Base-by-base conservation (phyloP, 2,797 vertebrate species). In the Lutjanus argentimaculatus region DNA sequence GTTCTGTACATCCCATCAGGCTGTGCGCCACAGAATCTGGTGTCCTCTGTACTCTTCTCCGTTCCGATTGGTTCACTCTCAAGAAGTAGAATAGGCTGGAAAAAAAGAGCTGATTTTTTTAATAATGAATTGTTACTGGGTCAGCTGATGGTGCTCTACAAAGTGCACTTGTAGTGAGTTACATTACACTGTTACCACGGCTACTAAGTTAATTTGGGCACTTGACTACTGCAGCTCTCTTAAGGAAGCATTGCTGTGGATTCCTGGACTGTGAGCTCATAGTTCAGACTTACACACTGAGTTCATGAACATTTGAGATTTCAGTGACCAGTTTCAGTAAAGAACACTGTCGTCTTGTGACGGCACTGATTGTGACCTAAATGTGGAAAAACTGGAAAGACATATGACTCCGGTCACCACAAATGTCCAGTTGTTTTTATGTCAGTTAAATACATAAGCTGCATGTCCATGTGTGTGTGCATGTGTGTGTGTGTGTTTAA, bases 191-290 rank as follows among this genome's bases (percentile, higher is more conserved):
- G 92, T 94, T 87, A 85, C 93, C 87, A 91, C 64, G 36, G 91
- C 88, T 74, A 89, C 92, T 56, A 74, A 83, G 90, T 90, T 93
- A 92, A 94, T 89, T 93, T 85, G 76, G 85, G 92, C 79, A 19
- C 84, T 88, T 84, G 91, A 88, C 89, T 76, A 49, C 82, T 81
- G 89, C 76, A 22, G 87, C 86, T 88, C 90, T 87, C 85, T 90
- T 90, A 90, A 92, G 85, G 89, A 91, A 88, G 78, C 84, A 72
- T 87, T 19, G 78, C 84, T 61, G 82, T 46, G 77, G 88, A 95
- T 95, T 93, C 94, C 93, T 91, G 82, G 69, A 73, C 75, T 30
- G 73, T 95, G 92, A 93, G 92, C 91, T 93, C 94, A 94, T 92
- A 92, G 92, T 93, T 93, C 92, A 93, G 52, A 87, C 83, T 86